A percentile compares a stretch with the other conserved stretches of the same genome.
phyloP scores from a whole-genome alignment of 2,113 vertebrate species.

The Mustelus asterias region DNA sequence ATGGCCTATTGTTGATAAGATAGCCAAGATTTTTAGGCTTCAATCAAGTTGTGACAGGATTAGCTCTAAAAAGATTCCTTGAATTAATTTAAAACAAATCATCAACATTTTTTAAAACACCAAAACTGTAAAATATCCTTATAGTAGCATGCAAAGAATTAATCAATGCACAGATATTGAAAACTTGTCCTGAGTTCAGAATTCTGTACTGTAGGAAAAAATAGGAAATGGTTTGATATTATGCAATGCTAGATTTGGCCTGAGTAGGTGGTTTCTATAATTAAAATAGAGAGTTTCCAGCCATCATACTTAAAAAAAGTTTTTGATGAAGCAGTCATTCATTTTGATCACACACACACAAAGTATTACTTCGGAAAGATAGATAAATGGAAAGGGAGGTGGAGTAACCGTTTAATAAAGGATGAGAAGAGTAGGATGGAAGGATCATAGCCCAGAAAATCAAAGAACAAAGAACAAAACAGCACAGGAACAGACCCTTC shows the following conservation, averaged over 20 bases:
- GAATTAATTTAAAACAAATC: neutral
- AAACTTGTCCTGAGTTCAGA: neutral
- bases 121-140: neutral
- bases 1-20: neutral
- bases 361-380: neutral
- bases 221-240: neutral
- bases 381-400: neutral
- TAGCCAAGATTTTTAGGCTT: neutral
- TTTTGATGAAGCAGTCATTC: neutral
- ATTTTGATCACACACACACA: neutral
- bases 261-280: neutral
- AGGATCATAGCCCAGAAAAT: neutral
- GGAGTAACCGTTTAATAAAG: neutral
- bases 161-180: neutral
- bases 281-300: neutral
- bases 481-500: too few species aligned
- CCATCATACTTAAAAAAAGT: neutral
- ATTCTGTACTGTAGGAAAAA: neutral
- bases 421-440: neutral
- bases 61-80: neutral
- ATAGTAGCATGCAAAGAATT: neutral
- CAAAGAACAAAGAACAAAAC: too few species aligned
- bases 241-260: neutral
- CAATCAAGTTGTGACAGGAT: neutral
- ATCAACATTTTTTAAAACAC: neutral